A percentile compares a stretch with the other conserved stretches of the same genome.
Evolutionary conservation across 2,797 vertebrate species (phyloP).

Genomic region (Sebastes baramenuke): DNA sequence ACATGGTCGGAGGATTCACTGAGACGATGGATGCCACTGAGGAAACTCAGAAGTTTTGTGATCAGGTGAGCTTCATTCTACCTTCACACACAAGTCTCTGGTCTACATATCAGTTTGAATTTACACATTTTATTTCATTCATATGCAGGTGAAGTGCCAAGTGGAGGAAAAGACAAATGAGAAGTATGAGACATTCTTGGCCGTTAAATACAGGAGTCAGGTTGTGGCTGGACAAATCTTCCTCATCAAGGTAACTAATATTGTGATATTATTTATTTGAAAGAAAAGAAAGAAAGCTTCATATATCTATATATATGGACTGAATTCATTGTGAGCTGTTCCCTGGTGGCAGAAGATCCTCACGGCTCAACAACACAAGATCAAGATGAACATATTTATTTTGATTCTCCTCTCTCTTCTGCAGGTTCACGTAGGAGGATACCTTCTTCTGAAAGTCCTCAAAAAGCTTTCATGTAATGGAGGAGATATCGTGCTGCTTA

Average conservation of each 20-base stretch:
- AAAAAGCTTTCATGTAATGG: no score
- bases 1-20: not conserved
- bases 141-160: not conserved
- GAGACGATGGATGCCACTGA: fast-evolving
- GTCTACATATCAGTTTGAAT: not conserved
- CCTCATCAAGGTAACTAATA: conserved; percentile 21
- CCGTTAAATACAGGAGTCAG: not conserved
- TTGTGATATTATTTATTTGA: no score
- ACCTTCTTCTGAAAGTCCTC: no score
- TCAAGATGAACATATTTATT: not conserved
- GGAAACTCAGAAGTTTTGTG: conserved; percentile 9
- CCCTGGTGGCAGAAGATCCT: not conserved
- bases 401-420: not conserved
- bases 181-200: not conserved
- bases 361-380: not conserved
- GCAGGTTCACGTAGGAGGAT: not conserved
- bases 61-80: not conserved
- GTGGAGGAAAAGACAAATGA: not conserved
- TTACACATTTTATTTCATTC: not conserved
- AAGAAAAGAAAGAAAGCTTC: no score
- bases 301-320: no score
- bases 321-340: no score
- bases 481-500: not conserved
- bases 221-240: not conserved
- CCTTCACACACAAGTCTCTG: not conserved